These are phyloP conservation scores for Athalia circularis DNA, from an alignment of 2,888 invertebrate species.

Conservation along the genomic window DNA sequence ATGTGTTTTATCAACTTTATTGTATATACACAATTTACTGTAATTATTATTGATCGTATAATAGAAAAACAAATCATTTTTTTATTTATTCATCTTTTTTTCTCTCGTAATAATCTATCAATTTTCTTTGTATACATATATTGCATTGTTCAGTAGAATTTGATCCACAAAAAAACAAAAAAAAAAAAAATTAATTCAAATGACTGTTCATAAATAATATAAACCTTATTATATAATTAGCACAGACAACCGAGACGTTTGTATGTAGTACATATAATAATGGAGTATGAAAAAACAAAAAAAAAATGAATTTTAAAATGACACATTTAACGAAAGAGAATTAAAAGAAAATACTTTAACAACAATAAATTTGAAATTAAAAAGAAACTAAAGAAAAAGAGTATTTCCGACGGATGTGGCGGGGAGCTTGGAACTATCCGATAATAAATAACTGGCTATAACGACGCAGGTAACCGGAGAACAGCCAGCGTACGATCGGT, in stretches of 20 bases:
- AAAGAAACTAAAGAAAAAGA: slow-evolving; percentile 45
- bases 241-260: background rate
- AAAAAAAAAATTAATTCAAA: slow-evolving; percentile 32
- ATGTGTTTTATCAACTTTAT: slow-evolving; percentile 39
- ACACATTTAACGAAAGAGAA: background rate
- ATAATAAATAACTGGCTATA: slow-evolving; percentile 74
- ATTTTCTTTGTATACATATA: slow-evolving; percentile 42
- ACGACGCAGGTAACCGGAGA: slow-evolving; percentile 91
- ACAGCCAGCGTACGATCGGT: slow-evolving; percentile 99
- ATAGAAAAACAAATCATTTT: too few relatives aligned
- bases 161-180: slow-evolving; percentile 48
- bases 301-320: background rate
- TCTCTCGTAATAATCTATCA: too few relatives aligned
- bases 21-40: slow-evolving; percentile 41
- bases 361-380: slow-evolving; percentile 46
- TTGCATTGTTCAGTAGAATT: slow-evolving; percentile 55
- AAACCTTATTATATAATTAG: slow-evolving; percentile 1
- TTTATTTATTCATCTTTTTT: too few relatives aligned
- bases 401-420: slow-evolving; percentile 53
- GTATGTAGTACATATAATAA: background rate
- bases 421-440: slow-evolving; percentile 64
- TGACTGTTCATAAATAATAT: background rate
- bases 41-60: too few relatives aligned
- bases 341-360: background rate
- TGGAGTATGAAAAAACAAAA: background rate